phyloP scores from a whole-genome alignment of 2,888 invertebrate species.

The Plemyria rubiginata region DNA sequence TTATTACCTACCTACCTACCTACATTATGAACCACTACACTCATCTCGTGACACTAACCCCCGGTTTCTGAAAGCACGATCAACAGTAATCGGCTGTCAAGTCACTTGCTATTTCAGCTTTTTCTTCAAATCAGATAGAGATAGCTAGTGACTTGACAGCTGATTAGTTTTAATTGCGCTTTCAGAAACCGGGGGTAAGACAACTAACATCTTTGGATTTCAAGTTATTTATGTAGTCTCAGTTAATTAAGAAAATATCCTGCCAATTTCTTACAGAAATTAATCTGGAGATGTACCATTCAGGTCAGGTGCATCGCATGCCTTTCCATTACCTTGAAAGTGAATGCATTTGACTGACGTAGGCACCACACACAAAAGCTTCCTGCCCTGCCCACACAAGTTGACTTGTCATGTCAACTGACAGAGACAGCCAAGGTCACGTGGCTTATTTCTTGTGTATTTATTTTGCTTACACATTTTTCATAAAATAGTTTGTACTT shows the following conservation, averaged over 20 bases:
- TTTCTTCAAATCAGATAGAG: too few species aligned
- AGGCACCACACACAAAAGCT: constrained; percentile 18
- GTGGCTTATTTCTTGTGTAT: constrained; percentile 22
- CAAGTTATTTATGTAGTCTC: background rate
- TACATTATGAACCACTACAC: too few species aligned
- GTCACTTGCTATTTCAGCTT: too few species aligned
- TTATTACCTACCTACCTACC: too few species aligned
- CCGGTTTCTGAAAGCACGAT: too few species aligned
- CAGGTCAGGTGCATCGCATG: background rate
- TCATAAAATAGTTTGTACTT: background rate
- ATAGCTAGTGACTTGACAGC: too few species aligned
- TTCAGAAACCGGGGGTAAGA: too few species aligned
- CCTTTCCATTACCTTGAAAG: constrained; percentile 19
- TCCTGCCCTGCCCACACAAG: constrained; percentile 26
- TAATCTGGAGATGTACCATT: constrained; percentile 1
- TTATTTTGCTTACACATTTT: constrained; percentile 9
- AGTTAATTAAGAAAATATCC: background rate
- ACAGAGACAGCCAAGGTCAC: constrained; percentile 27
- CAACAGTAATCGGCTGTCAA: too few species aligned
- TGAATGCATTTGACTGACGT: constrained; percentile 16
- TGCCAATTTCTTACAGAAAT: background rate
- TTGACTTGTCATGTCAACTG: constrained; percentile 19
- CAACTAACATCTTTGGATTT: too few species aligned
- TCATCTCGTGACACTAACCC: too few species aligned
- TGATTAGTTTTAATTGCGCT: too few species aligned